Evolutionary conservation across 2,888 invertebrate species (phyloP), one percentile per base, ranked within the genome.

Genomic region (Synanthedon tipuliformis): DNA sequence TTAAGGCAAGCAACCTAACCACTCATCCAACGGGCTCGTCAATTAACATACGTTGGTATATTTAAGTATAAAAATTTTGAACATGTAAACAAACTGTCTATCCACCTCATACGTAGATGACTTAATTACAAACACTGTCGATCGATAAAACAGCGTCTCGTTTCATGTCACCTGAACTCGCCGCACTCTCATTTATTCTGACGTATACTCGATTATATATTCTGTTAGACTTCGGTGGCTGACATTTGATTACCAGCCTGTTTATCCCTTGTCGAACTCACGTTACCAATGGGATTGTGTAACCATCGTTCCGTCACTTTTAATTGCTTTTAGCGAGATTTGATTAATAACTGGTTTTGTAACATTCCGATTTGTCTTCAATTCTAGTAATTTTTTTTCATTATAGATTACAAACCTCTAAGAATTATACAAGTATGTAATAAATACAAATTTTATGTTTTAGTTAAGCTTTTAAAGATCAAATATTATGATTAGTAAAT

Each of bases 251-350:
- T 68, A 70, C 18, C 12, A 64, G 62, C 63, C 64, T 67, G 66
- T 66, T 71, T 70, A 70, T 67, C 62, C 63, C 64, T 61, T 63
- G 61, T 59, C 60, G 58, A 60, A 61, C 55, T 60, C 55, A 59
- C 63, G 61, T 62, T 66, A 67, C 60, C 61, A 59, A 61, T 58
- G 62, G 23, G 63, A 71, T 75, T 75, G 71, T 67, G 71, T 65
- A 75, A 73, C 69, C 52, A 51, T 50, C 64, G 57, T 50, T 56
- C 57, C 65, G 69, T 78, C 72, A 72, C 63, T 67, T 77, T 77
- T 77, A 80, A 81, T 81, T 80, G 74, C 70, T 71, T 80, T 76
- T 74, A 75, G 73, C 70, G 71, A 61, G 52, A 60, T 69, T 69
- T 71, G 68, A 74, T 73, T 71, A 71, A 72, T 65, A 66, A 69